Evolutionary conservation across 2,113 vertebrate species (phyloP).

Genomic region (Abramis brama): DNA sequence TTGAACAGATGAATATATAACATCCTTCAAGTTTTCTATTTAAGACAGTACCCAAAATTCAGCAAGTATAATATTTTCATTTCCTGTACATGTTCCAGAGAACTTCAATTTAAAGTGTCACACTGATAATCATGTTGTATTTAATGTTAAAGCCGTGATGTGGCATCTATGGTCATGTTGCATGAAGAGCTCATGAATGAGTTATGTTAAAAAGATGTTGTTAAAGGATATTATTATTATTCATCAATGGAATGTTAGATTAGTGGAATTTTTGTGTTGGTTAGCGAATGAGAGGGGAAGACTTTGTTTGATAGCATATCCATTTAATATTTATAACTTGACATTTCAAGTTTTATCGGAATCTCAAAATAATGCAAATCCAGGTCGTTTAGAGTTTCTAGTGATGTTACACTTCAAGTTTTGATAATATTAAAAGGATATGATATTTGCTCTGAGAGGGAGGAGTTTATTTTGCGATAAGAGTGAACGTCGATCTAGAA

Average conservation of each 20-base stretch:
- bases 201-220: constrained; percentile 15
- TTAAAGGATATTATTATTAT: constrained; percentile 18
- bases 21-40: constrained; percentile 3
- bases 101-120: neutral
- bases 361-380: constrained; percentile 20
- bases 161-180: neutral
- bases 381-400: neutral
- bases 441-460: constrained; percentile 52
- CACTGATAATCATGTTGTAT: constrained; percentile 1
- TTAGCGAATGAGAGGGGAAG: constrained; percentile 56
- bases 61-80: neutral
- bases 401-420: neutral
- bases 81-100: no score
- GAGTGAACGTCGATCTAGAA: neutral
- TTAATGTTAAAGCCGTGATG: neutral
- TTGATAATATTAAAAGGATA: constrained; percentile 60
- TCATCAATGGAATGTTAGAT: constrained; percentile 15
- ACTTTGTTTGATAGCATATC: constrained; percentile 55
- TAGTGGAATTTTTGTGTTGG: constrained; percentile 31
- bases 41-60: neutral
- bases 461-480: constrained; percentile 43
- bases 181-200: neutral
- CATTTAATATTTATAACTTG: constrained; percentile 55
- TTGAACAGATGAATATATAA: constrained; percentile 13
- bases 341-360: constrained; percentile 15